These are phyloP conservation scores for Oreortyx pictus DNA, from an alignment of 2,797 vertebrate genomes.

Conservation along the genomic window DNA sequence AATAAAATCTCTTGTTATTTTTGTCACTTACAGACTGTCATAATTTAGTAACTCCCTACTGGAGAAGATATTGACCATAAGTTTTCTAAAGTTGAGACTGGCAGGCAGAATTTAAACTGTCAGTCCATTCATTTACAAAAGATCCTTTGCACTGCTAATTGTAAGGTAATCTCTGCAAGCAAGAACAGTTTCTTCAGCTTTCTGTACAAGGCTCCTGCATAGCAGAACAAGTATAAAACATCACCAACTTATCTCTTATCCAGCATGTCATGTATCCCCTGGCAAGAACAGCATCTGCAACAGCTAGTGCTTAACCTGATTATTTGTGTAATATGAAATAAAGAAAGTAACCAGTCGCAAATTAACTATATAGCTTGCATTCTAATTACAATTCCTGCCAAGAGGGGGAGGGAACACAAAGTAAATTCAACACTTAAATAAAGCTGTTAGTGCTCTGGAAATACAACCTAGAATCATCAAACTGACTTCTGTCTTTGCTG, in stretches of 20 bases:
- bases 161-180: background rate
- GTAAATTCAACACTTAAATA: background rate
- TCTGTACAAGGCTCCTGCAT: background rate
- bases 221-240: background rate
- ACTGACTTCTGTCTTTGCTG: background rate
- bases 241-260: accelerated
- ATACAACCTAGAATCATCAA: background rate
- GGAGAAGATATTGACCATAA: background rate
- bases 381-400: background rate
- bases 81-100: background rate
- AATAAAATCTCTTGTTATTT: background rate
- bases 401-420: background rate
- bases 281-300: background rate
- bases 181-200: background rate
- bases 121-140: background rate
- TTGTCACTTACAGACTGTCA: background rate
- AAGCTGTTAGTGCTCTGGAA: background rate
- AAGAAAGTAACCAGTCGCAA: background rate
- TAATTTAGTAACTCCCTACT: background rate
- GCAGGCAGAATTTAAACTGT: background rate
- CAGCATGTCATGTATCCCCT: background rate
- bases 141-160: accelerated
- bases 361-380: background rate
- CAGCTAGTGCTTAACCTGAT: background rate
- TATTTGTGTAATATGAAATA: background rate